Percentiles rank a stretch among this genome's conserved stretches.
Evolutionary conservation across 2,113 vertebrate genomes (phyloP).

Genomic region (Perca schrenkii): DNA sequence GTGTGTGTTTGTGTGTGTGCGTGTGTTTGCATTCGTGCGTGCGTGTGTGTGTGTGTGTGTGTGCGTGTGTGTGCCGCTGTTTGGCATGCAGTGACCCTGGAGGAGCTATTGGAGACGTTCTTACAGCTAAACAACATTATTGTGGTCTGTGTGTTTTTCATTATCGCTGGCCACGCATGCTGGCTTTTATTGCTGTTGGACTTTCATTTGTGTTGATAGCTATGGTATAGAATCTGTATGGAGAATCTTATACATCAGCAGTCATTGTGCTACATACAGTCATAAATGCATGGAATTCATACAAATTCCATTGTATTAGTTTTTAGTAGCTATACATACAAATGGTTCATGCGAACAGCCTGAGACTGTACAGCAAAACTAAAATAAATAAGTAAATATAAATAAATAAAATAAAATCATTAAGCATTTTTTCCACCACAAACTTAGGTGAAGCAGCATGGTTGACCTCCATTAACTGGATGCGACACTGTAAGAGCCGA

Average conservation of each 20-base stretch:
- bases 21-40: not conserved
- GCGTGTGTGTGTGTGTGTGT: too few species aligned
- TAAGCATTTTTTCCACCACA: too few species aligned
- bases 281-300: too few species aligned
- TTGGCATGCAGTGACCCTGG: not conserved
- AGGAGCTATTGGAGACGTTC: not conserved
- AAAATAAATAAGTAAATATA: too few species aligned
- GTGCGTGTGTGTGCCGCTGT: not conserved
- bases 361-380: too few species aligned
- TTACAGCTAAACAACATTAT: slow-evolving; percentile 9
- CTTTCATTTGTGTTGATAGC: not conserved
- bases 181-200: slow-evolving; percentile 8
- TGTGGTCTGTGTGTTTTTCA: slow-evolving; percentile 7
- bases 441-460: not conserved
- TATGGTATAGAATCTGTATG: not conserved
- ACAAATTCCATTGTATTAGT: too few species aligned
- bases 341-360: too few species aligned
- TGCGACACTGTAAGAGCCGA: not conserved
- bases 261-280: too few species aligned
- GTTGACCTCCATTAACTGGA: not conserved
- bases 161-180: not conserved
- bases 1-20: not conserved
- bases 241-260: not conserved
- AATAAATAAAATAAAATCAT: too few species aligned
- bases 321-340: too few species aligned